Base-by-base conservation (phyloP, 2,113 vertebrate species). In the Melanostigma gelatinosum region DNA sequence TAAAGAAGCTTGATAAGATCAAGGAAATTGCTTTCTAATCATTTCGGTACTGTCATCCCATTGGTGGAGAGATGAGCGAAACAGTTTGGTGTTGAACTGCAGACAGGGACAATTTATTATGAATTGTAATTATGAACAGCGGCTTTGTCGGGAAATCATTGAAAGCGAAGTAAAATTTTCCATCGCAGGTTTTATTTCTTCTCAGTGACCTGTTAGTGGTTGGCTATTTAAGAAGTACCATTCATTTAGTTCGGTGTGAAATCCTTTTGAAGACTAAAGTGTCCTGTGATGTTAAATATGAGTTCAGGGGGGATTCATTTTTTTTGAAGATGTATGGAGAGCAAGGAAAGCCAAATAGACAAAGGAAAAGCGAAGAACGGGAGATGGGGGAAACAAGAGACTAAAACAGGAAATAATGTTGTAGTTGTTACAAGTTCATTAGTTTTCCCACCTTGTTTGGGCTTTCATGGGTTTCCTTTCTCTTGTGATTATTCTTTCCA, bases 361-460 rank as follows among this genome's bases (percentile, higher is more conserved):
- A 46, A 46, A 80, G 50, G 27, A 44, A 24, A 27, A 27, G 22
- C 27, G 4, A 66, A 83, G 70, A 78, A 76, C 36, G 38, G 71
- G 38, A 79, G 20, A 83, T 63, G 18, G 22, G 40, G 48, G 65
- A 77, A 84, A 88, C 52, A 81, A 82, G 60, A 84, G 70, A 75
- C 38, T 22, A 73, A 70, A 82, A 74, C 34, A 64, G 72, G 72
- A 82, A 85, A 80, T 86, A 57, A 81, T 87, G 85, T 79, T 73
- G 42, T 76, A 68, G 85, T 83, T 77, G 62, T 82, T 84, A 87
- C 87, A 91, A 85, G 69, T 92, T 89, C 85, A 90, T 90, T 90
- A 91, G 82, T 85, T 79, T 77, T 82, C 73, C 72, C 52, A 83
- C 83, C 71, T 71, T 87, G 73, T 85, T 79, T 81, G 62, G 68